Evolutionary conservation across 2,113 vertebrate genomes (phyloP).

Genomic region (Gallinago jamesoni): DNA sequence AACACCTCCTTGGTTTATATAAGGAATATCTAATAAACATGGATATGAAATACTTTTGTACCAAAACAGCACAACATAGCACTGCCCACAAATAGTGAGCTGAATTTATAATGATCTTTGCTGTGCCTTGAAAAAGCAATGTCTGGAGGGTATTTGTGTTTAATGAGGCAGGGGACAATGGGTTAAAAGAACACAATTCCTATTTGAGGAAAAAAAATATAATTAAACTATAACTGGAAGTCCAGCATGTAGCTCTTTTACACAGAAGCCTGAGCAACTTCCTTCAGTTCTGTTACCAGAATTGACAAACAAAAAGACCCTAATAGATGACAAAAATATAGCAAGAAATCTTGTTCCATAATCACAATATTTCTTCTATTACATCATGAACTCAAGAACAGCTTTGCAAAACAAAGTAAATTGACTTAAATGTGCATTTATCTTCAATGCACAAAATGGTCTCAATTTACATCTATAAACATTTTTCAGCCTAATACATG

Average conservation of each 20-base stretch:
- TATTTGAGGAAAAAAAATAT: background rate
- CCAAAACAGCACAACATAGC: background rate
- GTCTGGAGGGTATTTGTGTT: constrained; percentile 54
- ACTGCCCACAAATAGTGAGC: constrained; percentile 27
- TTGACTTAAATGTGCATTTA: constrained; percentile 45
- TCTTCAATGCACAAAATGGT: constrained; percentile 37
- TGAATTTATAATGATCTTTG: constrained; percentile 57
- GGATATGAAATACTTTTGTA: constrained; percentile 45
- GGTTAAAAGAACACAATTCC: constrained; percentile 62
- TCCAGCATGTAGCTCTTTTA: background rate
- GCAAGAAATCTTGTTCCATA: constrained; percentile 32
- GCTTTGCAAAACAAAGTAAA: constrained; percentile 39
- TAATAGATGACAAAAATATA: background rate
- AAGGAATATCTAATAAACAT: constrained; percentile 63
- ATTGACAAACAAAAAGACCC: background rate
- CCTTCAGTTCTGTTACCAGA: background rate
- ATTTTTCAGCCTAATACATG: constrained; percentile 38
- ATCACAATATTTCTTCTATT: constrained; percentile 60
- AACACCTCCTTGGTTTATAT: constrained; percentile 38
- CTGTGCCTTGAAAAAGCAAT: constrained; percentile 52
- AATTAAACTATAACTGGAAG: background rate
- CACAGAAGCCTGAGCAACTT: background rate
- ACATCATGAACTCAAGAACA: constrained; percentile 52
- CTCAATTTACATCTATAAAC: constrained; percentile 28
- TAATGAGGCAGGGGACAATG: constrained; percentile 45